Evolutionary conservation across 2,113 vertebrate species (phyloP), one percentile per base, ranked within the genome.

Genomic region (Aramus guarauna): DNA sequence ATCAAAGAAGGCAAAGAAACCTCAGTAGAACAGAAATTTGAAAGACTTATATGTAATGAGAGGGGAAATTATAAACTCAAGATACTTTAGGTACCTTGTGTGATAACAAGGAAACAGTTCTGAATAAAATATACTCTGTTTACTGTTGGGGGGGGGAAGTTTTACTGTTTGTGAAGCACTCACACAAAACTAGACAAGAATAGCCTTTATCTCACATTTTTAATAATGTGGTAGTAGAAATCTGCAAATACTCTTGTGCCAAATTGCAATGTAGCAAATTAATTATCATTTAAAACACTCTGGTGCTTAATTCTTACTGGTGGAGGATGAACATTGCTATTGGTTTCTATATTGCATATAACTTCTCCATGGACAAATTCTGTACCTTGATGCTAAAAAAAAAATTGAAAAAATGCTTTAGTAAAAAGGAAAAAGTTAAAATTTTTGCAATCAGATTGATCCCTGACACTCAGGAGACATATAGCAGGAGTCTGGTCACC

Each of bases 11-110:
- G 36, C 43, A 84, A 63, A 72, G 55, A 63, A 82, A 62, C 58
- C 47, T 85, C 34, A 36, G 32, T 26, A 73, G 47, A 81, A n/a
- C 5, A 63, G 62, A 53, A 80, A 12, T 29, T 80, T 50, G 7
- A 27, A 76, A 82, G 53, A 41, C 5, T 67, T 48, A 7, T 1
- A 36, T 1, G 0, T 71, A 47, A 52, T 1, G 4, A 58, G 19
- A 36, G 13, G 5, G 14, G 32, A 43, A 34, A 56, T 32, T 69
- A 15, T 52, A 30, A 88, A 79, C 41, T 58, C 34, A 78, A 60
- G 36, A 15, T 73, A 8, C 24, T 56, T 85, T 22, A 69, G 15
- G 4, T 80, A 27, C n/a, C 23, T 50, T 0, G 0, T 50, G 11
- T 55, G 43, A 32, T 75, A 41, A 58, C 8, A 63, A 73, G 41